Evolutionary conservation across 2,888 invertebrate genomes (phyloP).

Genomic region (Lomographa bimaculata): DNA sequence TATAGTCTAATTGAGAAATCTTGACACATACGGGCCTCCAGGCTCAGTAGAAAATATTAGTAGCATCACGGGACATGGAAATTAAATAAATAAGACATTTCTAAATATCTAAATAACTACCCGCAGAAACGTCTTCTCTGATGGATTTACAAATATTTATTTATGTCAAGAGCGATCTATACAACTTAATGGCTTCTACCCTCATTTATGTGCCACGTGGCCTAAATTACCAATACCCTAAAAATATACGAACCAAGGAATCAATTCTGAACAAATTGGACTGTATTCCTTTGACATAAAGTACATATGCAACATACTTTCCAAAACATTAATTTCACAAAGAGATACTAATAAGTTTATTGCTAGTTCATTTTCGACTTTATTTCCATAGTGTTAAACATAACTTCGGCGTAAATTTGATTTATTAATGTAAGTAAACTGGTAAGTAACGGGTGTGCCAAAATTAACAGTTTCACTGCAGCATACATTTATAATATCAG

Average conservation of each 20-base stretch:
- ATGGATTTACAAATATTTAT: slow-evolving; percentile 41
- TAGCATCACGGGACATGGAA: no score
- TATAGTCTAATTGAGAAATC: no score
- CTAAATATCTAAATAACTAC: slow-evolving; percentile 14
- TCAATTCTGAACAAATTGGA: slow-evolving; percentile 2
- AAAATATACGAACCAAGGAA: slow-evolving; percentile 22
- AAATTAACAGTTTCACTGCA: slow-evolving; percentile 26
- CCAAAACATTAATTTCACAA: background rate
- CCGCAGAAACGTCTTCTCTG: slow-evolving; percentile 36
- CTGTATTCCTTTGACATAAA: slow-evolving; percentile 4
- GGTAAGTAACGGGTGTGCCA: slow-evolving; percentile 30
- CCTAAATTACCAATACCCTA: slow-evolving; percentile 47
- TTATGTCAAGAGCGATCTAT: slow-evolving; percentile 24
- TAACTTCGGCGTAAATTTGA: slow-evolving; percentile 8
- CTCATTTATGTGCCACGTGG: slow-evolving; percentile 42
- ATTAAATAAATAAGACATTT: background rate
- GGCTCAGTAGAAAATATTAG: no score
- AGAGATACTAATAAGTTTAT: no score
- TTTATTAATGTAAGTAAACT: slow-evolving; percentile 2
- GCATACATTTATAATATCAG: slow-evolving; percentile 11
- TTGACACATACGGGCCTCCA: no score
- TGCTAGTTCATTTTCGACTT: slow-evolving; percentile 15
- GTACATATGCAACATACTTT: slow-evolving; percentile 1
- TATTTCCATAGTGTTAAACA: slow-evolving; percentile 8
- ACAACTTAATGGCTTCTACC: slow-evolving; percentile 35